Evolutionary conservation across 1,140 invertebrate species (phyloP).

Genomic region (Eciton burchellii): DNA sequence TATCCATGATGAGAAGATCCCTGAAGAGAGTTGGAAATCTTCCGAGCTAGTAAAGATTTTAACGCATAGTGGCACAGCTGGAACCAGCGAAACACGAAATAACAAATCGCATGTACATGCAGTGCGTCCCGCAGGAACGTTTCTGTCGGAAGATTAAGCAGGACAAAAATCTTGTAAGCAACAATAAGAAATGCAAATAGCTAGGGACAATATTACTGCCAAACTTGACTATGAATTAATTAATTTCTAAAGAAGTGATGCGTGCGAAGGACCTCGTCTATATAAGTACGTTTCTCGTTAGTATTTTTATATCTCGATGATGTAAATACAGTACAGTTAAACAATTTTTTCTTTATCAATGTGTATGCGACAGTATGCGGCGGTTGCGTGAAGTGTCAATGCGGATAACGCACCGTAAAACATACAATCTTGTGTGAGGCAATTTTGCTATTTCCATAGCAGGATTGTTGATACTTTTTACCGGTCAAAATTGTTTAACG

Average conservation of each 20-base stretch:
- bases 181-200: conserved; percentile 82
- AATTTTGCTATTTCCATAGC: conserved; percentile 49
- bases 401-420: conserved; percentile 63
- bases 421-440: conserved; percentile 28
- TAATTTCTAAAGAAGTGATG: conserved; percentile 79
- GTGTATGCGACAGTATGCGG: conserved; percentile 63
- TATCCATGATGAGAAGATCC: conserved; percentile 54
- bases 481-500: conserved; percentile 51
- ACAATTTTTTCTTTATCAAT: conserved; percentile 69
- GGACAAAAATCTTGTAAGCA: conserved; percentile 74
- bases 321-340: conserved; percentile 78
- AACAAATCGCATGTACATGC: conserved; percentile 60
- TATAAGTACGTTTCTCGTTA: conserved; percentile 81
- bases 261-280: conserved; percentile 78
- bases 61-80: conserved; percentile 54
- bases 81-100: conserved; percentile 31
- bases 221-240: conserved; percentile 84
- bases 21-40: conserved; percentile 64
- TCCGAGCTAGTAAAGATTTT: conserved; percentile 68
- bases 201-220: conserved; percentile 86
- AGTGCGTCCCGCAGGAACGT: conserved; percentile 57
- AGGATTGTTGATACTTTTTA: conserved; percentile 58
- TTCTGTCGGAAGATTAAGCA: conserved; percentile 68
- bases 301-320: conserved; percentile 84
- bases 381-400: conserved; percentile 73